Percentiles rank a stretch among this genome's conserved stretches.
phyloP scores from a whole-genome alignment of 2,113 vertebrate genomes.

The Labeo catla region DNA sequence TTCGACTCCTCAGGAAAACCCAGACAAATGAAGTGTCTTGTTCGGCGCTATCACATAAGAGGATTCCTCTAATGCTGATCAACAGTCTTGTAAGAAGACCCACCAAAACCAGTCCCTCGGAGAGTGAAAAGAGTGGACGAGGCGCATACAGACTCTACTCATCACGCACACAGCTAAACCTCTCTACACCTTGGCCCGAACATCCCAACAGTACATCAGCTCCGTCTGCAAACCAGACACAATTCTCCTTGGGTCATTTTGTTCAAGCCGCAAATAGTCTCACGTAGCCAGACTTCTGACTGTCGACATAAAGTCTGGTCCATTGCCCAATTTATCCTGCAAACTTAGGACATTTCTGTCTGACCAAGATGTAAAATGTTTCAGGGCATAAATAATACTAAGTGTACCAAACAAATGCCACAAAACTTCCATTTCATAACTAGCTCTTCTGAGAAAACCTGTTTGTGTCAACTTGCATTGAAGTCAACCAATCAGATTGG shows the following conservation, averaged over 20 bases:
- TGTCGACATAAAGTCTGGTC: conserved; percentile 14
- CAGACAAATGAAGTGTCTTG: conserved; percentile 31
- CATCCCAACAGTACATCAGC: neutral
- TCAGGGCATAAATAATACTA: neutral
- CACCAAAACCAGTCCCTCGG: conserved; percentile 55
- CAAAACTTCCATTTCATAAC: neutral
- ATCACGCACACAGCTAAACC: neutral
- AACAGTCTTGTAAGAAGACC: conserved; percentile 37
- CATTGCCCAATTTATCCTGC: neutral
- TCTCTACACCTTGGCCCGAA: neutral
- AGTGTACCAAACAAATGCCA: neutral
- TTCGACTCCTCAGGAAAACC: conserved; percentile 16
- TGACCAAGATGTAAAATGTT: neutral
- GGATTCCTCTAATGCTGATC: conserved; percentile 32
- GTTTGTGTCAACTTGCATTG: neutral
- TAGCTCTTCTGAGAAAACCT: neutral
- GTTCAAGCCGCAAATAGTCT: conserved; percentile 6
- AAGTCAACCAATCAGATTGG: neutral
- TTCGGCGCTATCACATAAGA: neutral
- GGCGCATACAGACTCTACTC: conserved; percentile 7
- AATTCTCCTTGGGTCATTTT: conserved; percentile 20
- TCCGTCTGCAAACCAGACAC: conserved; percentile 5
- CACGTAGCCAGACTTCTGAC: neutral
- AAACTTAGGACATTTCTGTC: neutral
- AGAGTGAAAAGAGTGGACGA: conserved; percentile 45